Percentiles rank a stretch among this genome's conserved stretches.
phyloP scores from a whole-genome alignment of 2,113 vertebrate genomes.

The Aphyosemion australe region DNA sequence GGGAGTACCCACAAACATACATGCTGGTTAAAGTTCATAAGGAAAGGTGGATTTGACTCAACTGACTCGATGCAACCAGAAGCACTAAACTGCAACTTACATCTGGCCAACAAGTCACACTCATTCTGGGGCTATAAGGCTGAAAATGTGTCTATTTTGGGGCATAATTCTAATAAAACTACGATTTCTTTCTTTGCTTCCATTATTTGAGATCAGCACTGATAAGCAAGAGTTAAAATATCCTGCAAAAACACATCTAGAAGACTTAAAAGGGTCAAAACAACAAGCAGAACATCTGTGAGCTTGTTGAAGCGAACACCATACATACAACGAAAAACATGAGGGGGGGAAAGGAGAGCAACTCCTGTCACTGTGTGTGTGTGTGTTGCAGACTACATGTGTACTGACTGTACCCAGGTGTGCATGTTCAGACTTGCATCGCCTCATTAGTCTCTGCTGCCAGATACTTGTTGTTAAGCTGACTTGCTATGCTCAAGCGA shows the following conservation, averaged over 20 bases:
- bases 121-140: no score
- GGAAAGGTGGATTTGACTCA: constrained; percentile 11
- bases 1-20: constrained; percentile 41
- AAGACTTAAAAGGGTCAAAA: neutral
- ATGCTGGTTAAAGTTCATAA: constrained; percentile 44
- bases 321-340: constrained; percentile 6
- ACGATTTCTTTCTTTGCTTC: neutral
- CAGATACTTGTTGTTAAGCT: constrained; percentile 60
- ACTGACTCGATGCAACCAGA: constrained; percentile 14
- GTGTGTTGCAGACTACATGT: constrained; percentile 44
- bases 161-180: no score
- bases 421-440: constrained; percentile 70
- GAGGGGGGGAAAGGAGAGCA: neutral
- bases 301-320: neutral
- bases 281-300: neutral
- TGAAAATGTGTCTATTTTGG: no score
- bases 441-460: constrained; percentile 67
- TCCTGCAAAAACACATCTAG: no score
- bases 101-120: constrained; percentile 2
- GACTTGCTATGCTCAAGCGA: constrained; percentile 24
- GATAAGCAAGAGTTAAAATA: no score
- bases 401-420: constrained; percentile 51
- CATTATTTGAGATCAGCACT: neutral
- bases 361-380: constrained; percentile 16
- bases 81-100: neutral